Percentiles rank a stretch among this genome's conserved stretches.
phyloP scores from a whole-genome alignment of 2,797 vertebrate genomes.

The Manis pentadactyla region DNA sequence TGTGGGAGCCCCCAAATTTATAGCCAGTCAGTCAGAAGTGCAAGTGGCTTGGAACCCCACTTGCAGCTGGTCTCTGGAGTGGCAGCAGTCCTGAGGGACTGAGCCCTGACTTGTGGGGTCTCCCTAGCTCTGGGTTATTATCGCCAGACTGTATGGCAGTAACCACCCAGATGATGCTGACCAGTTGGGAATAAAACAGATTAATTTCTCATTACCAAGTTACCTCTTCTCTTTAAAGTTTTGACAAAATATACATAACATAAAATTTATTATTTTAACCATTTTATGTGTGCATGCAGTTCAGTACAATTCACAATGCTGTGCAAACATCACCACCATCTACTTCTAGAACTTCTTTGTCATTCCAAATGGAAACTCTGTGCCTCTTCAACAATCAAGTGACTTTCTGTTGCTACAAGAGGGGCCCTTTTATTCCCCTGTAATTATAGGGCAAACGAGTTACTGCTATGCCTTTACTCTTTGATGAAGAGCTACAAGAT shows the following conservation, averaged over 20 bases:
- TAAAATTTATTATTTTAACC: neutral
- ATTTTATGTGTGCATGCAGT: neutral
- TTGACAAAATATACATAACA: too few species aligned
- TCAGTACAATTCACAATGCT: neutral
- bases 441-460: neutral
- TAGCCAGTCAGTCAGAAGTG: neutral
- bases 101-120: neutral
- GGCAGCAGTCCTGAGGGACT: neutral
- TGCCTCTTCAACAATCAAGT: neutral
- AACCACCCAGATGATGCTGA: neutral
- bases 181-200: neutral
- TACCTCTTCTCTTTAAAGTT: neutral
- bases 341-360: neutral
- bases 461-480: neutral
- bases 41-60: neutral
- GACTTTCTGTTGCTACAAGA: neutral
- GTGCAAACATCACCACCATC: neutral
- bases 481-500: neutral
- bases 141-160: neutral
- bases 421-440: too few species aligned
- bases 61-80: neutral
- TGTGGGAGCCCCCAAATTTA: neutral
- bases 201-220: neutral
- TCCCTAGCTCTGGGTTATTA: neutral
- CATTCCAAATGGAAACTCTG: neutral